Percentiles rank a stretch among this genome's conserved stretches.
phyloP scores from a whole-genome alignment of 1,140 invertebrate species.

The Belonocnema kinseyi region DNA sequence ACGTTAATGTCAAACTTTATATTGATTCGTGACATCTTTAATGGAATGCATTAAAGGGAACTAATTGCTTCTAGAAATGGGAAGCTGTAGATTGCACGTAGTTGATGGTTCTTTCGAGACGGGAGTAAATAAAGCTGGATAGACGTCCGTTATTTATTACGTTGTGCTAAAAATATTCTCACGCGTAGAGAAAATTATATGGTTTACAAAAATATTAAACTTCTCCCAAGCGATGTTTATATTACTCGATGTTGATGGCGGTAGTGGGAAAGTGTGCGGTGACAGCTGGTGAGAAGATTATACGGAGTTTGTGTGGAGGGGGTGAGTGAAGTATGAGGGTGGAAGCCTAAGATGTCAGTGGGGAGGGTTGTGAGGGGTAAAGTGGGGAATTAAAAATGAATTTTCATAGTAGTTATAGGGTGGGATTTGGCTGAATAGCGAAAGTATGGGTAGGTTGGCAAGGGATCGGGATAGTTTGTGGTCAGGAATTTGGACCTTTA shows the following conservation, averaged over 20 bases:
- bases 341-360: too few species aligned
- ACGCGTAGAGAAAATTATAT: constrained; percentile 36
- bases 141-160: constrained; percentile 47
- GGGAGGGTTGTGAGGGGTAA: too few species aligned
- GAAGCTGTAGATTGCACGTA: constrained; percentile 52
- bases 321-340: too few species aligned
- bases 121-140: constrained; percentile 45
- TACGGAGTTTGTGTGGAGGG: too few species aligned
- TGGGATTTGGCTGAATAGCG: too few species aligned
- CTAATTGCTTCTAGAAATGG: constrained; percentile 40
- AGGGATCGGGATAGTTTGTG: too few species aligned
- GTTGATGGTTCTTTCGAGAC: constrained; percentile 54
- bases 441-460: too few species aligned
- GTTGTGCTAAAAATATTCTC: constrained; percentile 37
- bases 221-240: constrained; percentile 53
- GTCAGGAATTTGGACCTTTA: too few species aligned
- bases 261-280: too few species aligned
- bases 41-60: constrained; percentile 3
- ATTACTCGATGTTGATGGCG: constrained; percentile 49
- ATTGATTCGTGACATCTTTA: constrained; percentile 32
- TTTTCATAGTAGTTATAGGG: too few species aligned
- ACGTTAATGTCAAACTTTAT: constrained; percentile 40
- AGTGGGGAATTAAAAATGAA: too few species aligned
- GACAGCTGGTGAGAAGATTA: too few species aligned
- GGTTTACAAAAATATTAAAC: constrained; percentile 34